Base-by-base conservation (phyloP, 2,797 vertebrate genomes). In the Cossypha heuglini region DNA sequence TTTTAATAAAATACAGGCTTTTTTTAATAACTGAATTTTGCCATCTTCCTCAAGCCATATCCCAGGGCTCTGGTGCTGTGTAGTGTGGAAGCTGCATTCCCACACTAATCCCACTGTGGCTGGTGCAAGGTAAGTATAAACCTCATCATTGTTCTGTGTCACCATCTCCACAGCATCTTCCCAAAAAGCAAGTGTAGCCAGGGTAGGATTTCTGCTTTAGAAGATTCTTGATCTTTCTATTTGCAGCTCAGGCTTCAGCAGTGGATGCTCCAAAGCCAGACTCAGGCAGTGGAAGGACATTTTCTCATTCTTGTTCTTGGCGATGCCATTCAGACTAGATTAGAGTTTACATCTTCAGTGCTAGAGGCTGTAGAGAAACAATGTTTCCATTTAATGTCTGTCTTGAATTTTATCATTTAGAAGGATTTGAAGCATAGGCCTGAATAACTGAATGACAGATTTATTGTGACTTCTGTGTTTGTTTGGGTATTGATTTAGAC, bases 401-500 rank as follows among this genome's bases (percentile, higher is more conserved):
- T 40, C 68, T 77, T 72, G 38, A 77, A 52, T 94, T 81, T 81
- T 82, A 55, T 76, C 1, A 15, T 40, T 92, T 88, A 91, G 67
- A 62, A 83, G 83, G n/a, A 49, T 92, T 90, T 90, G 45, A 95
- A 95, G 54, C 59, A 13, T 55, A 80, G 73, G 86, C 33, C 79
- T 77, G 67, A 91, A 51, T 73, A 93, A 55, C 43, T 22, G 54
- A 86, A 62, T 66, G 51, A 88, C 86, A 93, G 68, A 92, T 94
- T 94, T 96, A 86, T 87, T 84, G 58, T 84, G 89, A 91, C 45
- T 96, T 86, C 77, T 79, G 49, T 81, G 54, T 88, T 86, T 92
- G 73, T 85, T 91, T 94, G 72, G 59, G 45, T 79, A 51, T 52
- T 72, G 89, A 86, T 93, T 91, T 91, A 64, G 63, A 61, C 11